Percentiles rank a stretch among this genome's conserved stretches.
phyloP scores from a whole-genome alignment of 2,113 vertebrate genomes.

The Mystacornis crossleyi region DNA sequence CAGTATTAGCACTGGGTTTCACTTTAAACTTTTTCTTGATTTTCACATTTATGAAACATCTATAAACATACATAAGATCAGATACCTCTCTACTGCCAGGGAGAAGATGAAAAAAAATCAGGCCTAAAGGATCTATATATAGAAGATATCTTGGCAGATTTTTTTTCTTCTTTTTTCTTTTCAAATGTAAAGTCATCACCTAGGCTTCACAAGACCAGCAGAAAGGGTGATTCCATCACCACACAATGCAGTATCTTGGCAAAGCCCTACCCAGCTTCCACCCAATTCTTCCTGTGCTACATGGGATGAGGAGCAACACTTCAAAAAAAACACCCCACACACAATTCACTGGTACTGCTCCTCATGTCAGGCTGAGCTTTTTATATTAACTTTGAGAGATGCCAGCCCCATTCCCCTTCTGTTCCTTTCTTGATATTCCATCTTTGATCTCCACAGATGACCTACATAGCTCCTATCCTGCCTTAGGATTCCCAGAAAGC shows the following conservation, averaged over 20 bases:
- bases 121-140: neutral
- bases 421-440: neutral
- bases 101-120: neutral
- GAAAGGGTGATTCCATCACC: neutral
- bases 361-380: neutral
- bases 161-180: neutral
- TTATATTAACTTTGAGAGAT: neutral
- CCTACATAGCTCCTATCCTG: neutral
- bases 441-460: neutral
- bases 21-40: neutral
- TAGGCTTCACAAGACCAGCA: neutral
- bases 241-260: neutral
- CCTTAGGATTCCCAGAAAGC: neutral
- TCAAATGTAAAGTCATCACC: neutral
- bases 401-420: neutral
- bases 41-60: neutral
- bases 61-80: neutral
- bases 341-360: neutral
- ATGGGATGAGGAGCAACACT: neutral
- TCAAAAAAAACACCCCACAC: accelerated
- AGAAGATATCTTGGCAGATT: neutral
- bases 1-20: neutral
- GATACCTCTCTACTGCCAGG: neutral
- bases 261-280: neutral
- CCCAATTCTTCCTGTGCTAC: neutral